phyloP scores from a whole-genome alignment of 1,140 invertebrate species.

The Ceratosolen fusciceps region DNA sequence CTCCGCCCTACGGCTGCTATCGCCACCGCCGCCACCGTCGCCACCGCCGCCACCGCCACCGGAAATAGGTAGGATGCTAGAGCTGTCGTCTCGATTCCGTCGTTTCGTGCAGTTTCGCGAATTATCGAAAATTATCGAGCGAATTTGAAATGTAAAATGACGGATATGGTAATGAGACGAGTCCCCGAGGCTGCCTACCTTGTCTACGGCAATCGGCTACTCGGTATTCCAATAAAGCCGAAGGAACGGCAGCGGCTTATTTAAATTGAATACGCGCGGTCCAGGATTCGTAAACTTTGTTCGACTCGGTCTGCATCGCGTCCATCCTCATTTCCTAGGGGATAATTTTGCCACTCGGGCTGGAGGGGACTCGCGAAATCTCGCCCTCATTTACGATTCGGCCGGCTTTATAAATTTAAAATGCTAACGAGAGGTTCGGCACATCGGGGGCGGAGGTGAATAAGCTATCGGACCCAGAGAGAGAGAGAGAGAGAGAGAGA shows the following conservation, averaged over 20 bases:
- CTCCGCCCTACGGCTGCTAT: too few relatives aligned
- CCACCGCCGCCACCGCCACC: too few relatives aligned
- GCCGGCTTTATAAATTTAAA: slow-evolving; percentile 20
- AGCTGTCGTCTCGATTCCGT: too few relatives aligned
- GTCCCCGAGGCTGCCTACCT: not conserved
- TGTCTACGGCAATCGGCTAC: not conserved
- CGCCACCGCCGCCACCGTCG: too few relatives aligned
- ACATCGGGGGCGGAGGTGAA: not conserved
- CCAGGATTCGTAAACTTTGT: not conserved
- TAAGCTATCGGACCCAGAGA: not conserved
- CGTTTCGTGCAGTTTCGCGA: not conserved
- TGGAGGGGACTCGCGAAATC: not conserved
- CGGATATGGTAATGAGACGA: not conserved
- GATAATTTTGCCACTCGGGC: not conserved
- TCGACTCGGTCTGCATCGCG: not conserved
- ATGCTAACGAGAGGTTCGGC: slow-evolving; percentile 16
- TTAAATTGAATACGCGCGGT: not conserved
- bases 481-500: not conserved
- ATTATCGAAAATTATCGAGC: not conserved
- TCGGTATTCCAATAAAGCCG: not conserved
- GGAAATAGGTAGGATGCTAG: too few relatives aligned
- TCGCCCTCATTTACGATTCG: not conserved
- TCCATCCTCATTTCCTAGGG: not conserved
- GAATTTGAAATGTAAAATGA: slow-evolving; percentile 1
- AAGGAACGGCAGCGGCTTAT: not conserved